phyloP scores from a whole-genome alignment of 2,888 invertebrate genomes.

The Platycnemis pennipes region DNA sequence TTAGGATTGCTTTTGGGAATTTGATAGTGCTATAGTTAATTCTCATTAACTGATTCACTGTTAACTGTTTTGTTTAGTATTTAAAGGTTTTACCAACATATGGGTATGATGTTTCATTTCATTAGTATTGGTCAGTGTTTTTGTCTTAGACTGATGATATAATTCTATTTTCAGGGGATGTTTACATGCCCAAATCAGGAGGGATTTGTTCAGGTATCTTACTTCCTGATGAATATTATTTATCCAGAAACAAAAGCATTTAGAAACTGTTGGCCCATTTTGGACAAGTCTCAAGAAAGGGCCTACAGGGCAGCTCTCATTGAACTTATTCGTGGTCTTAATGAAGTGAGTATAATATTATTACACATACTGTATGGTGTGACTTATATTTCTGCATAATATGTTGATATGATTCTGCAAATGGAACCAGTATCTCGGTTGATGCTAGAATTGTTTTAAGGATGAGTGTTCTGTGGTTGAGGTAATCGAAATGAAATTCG shows the following conservation, averaged over 20 bases:
- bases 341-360: conserved; percentile 8
- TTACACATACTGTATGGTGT: no score
- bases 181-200: conserved; percentile 36
- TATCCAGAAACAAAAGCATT: conserved; percentile 47
- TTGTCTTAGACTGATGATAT: no score
- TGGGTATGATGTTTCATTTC: not conserved
- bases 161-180: conserved; percentile 15
- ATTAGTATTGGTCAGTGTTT: not conserved
- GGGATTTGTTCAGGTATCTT: conserved; percentile 31
- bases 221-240: conserved; percentile 50
- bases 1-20: no score
- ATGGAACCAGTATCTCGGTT: no score
- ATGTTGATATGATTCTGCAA: no score
- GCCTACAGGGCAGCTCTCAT: not conserved
- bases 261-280: conserved; percentile 47
- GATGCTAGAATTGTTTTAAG: no score
- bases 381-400: no score
- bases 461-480: no score
- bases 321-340: conserved; percentile 6
- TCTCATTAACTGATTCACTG: not conserved
- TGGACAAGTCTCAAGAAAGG: conserved; percentile 39
- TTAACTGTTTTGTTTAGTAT: not conserved
- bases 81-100: no score
- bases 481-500: no score
- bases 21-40: no score